Conservation (phyloP, 2,113 vertebrate genomes). For the Bos javanicus region DNA sequence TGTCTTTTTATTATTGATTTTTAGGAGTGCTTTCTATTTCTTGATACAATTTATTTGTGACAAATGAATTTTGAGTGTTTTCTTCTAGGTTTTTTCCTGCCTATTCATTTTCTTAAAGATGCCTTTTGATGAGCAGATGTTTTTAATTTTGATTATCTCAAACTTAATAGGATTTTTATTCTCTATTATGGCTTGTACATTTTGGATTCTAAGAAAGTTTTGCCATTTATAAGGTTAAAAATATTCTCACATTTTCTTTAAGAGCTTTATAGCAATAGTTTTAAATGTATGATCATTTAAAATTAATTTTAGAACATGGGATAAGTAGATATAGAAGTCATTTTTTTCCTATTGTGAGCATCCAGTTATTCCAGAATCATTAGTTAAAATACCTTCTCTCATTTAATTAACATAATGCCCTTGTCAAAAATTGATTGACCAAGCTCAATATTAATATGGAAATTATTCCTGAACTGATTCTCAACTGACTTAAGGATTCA, state of each 20-base stretch:
- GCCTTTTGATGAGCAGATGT: not conserved
- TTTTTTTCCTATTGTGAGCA: not conserved
- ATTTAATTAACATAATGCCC: not conserved
- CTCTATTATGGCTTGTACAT: not conserved
- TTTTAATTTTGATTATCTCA: not conserved
- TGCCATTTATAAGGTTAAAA: not conserved
- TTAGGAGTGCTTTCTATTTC: constrained; percentile 1
- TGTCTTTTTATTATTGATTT: constrained; percentile 40
- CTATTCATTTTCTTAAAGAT: not conserved
- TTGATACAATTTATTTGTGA: not conserved
- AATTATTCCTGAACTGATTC: not conserved
- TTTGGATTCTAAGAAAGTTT: not conserved
- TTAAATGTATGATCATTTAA: not conserved
- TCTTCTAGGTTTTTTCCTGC: not conserved
- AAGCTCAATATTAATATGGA: not conserved
- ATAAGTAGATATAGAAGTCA: not conserved
- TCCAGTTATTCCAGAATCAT: not conserved
- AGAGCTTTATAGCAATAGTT: not conserved
- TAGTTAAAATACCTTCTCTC: not conserved
- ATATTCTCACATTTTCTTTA: not conserved
- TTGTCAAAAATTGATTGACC: not conserved
- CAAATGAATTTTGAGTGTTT: constrained; percentile 9
- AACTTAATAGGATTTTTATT: not conserved
- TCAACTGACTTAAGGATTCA: not conserved
- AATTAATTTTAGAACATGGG: not conserved